Conservation (phyloP, 2,113 vertebrate genomes). For the Micronisus gabar region DNA sequence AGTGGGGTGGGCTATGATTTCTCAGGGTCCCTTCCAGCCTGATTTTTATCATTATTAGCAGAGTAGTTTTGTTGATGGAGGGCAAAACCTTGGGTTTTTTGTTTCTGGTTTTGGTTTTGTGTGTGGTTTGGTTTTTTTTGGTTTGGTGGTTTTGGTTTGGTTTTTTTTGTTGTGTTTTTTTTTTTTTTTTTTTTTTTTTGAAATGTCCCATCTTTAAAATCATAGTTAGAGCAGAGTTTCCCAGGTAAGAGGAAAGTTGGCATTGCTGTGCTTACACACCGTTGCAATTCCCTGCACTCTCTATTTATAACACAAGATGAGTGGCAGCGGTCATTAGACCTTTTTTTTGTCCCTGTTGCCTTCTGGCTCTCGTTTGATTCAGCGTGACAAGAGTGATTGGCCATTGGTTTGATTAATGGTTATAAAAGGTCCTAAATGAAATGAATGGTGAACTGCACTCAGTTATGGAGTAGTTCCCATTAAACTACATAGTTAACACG, state of each 20-base stretch:
- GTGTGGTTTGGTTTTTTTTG: too few species aligned
- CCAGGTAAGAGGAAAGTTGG: not conserved
- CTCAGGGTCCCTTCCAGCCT: too few species aligned
- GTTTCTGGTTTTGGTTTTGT: too few species aligned
- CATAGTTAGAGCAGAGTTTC: not conserved
- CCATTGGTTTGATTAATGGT: not conserved
- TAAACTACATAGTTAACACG: not conserved
- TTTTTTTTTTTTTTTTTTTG: too few species aligned
- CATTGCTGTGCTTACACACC: accelerated
- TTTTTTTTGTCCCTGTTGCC: not conserved
- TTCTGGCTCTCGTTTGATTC: not conserved
- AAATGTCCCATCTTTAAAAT: not conserved
- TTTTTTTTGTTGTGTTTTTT: too few species aligned
- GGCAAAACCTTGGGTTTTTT: not conserved
- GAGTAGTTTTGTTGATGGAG: not conserved
- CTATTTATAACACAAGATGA: not conserved
- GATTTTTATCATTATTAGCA: not conserved
- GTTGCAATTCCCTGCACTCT: accelerated
- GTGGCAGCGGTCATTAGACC: not conserved
- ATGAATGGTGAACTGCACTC: not conserved
- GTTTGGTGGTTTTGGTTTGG: too few species aligned
- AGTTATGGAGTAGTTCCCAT: not conserved
- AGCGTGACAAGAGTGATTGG: not conserved
- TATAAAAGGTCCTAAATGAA: not conserved
- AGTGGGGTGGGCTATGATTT: not conserved